Base-by-base conservation (phyloP, 2,888 invertebrate genomes). In the Trachelus troglodyta region DNA sequence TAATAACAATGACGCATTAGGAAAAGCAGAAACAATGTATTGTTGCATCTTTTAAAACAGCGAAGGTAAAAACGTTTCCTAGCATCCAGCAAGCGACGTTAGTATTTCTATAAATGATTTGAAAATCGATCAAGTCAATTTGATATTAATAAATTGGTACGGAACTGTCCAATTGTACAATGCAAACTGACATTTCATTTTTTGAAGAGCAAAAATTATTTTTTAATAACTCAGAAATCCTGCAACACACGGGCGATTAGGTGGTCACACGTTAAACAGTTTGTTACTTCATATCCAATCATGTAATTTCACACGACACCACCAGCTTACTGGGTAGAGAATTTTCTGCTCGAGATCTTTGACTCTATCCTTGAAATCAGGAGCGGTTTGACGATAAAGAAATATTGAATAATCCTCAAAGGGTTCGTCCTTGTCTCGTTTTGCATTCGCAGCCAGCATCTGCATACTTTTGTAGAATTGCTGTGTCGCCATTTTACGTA, bases 381-480 rank as follows among this genome's bases (percentile, higher is more conserved):
- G 96, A 30, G 97, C 97, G 79, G 95, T 96, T 91, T 97, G 96
- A 76, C 97, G 94, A 92, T 97, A 97, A 88, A 97, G 94, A 92
- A 96, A 96, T 88, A 97, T 94, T 35, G 96, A 96, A 92, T 97
- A 96, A 92, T 97, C 96, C 92, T 97, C 96, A 88, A 96, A 94
- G 80, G 96, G 95, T 37, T 95, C 94, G 75, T 94, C 94, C 76
- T 93, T 92, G 74, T 93, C 93, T 83, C 94, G 92, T 81, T 95
- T 94, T 75, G 95, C 95, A 90, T 96, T 97, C 3, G 95, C 94
- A 87, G 96, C 96, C 86, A 97, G 92, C 95, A 97, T 96, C 91
- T 96, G 96, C 92, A 97, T 93, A 90, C 97, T 97, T 92, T 96
- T 97, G 91, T 95, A 93, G 92, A 97, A 97, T 88, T 96, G 96